Evolutionary conservation across 2,797 vertebrate genomes (phyloP).

Genomic region (Gypaetus barbatus): DNA sequence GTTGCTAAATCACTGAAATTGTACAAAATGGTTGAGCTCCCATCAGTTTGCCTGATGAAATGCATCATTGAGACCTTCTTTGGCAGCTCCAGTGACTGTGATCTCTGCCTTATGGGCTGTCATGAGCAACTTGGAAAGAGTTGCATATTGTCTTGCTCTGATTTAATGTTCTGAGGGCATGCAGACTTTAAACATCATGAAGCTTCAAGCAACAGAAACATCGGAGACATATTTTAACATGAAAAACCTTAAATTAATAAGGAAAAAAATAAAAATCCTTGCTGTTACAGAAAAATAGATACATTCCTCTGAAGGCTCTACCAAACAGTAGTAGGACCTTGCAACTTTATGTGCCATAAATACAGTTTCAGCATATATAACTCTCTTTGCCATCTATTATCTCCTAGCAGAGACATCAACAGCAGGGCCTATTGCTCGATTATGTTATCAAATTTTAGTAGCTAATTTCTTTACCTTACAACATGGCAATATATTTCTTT

Average conservation of each 20-base stretch:
- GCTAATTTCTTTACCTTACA: slow-evolving; percentile 47
- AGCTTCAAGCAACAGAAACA: neutral
- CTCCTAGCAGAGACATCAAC: neutral
- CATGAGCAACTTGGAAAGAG: neutral
- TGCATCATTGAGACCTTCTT: neutral
- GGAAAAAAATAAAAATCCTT: neutral
- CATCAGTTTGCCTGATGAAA: neutral
- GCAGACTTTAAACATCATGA: neutral
- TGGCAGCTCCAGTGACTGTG: neutral
- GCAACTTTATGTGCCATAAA: neutral
- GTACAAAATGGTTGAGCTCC: accelerated
- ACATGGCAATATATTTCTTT: slow-evolving; percentile 12
- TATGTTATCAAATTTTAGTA: slow-evolving; percentile 47
- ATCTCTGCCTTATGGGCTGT: neutral
- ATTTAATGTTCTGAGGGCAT: neutral
- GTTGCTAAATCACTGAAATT: neutral
- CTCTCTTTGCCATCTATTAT: neutral
- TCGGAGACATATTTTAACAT: neutral
- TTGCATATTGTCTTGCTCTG: neutral
- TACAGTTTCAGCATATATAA: neutral
- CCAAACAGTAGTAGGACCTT: neutral
- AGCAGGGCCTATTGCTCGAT: neutral
- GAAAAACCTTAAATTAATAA: neutral
- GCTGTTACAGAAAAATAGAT: neutral
- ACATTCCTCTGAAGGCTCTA: neutral